These are phyloP conservation scores for Podiceps cristatus DNA, from an alignment of 2,113 vertebrate species.

Conservation along the genomic window DNA sequence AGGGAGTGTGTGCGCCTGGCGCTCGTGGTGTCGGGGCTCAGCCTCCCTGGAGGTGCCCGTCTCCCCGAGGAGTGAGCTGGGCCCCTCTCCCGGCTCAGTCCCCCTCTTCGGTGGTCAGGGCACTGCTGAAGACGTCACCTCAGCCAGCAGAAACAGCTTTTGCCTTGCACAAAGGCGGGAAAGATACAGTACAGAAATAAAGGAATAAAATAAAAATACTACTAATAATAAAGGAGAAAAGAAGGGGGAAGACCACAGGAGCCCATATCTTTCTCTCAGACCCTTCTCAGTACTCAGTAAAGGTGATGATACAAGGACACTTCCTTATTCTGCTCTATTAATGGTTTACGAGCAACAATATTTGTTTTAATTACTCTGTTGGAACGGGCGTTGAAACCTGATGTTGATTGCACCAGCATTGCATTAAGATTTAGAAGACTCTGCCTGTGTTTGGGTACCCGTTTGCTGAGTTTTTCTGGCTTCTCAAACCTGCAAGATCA, in stretches of 20 bases:
- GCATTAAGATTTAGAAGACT: not conserved
- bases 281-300: not conserved
- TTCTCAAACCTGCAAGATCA: not conserved
- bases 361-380: not conserved
- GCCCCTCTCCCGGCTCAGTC: accelerated
- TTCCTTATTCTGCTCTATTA: not conserved
- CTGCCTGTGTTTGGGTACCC: not conserved
- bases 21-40: accelerated
- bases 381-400: not conserved
- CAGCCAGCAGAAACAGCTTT: not conserved
- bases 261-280: not conserved
- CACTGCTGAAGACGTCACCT: not conserved
- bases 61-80: not conserved
- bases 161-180: not conserved
- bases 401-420: not conserved
- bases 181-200: not conserved
- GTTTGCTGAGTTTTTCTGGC: not conserved
- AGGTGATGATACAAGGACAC: not conserved
- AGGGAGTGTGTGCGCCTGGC: accelerated
- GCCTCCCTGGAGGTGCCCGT: not conserved
- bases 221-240: not conserved
- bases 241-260: not conserved
- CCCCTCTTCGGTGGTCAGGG: not conserved
- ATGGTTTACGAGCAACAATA: not conserved
- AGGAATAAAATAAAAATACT: too few species aligned